These are phyloP conservation scores for Parnassius smintheus DNA, from an alignment of 2,888 invertebrate species.

Conservation along the genomic window DNA sequence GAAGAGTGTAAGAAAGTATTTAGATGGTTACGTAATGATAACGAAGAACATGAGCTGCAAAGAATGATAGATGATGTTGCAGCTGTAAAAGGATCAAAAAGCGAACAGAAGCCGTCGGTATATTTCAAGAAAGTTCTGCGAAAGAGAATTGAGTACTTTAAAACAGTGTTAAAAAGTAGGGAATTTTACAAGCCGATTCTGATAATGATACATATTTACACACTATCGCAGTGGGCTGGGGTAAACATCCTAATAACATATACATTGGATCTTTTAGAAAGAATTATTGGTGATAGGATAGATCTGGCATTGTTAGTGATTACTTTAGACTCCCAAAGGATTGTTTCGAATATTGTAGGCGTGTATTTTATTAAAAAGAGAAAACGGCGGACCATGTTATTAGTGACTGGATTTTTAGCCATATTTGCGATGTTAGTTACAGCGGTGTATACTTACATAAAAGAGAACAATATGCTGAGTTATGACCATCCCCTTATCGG, in stretches of 20 bases:
- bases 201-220: slow-evolving; percentile 42
- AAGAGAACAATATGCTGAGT: slow-evolving; percentile 10
- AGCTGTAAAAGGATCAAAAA: background rate
- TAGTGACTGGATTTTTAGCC: slow-evolving; percentile 21
- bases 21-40: slow-evolving; percentile 66
- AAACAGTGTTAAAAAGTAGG: slow-evolving; percentile 33
- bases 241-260: slow-evolving; percentile 40
- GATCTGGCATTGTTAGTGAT: slow-evolving; percentile 33
- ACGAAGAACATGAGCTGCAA: slow-evolving; percentile 53
- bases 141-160: slow-evolving; percentile 24
- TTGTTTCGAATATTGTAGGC: slow-evolving; percentile 36
- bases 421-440: slow-evolving; percentile 15
- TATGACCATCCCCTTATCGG: slow-evolving; percentile 30
- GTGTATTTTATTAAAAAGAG: slow-evolving; percentile 36
- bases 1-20: slow-evolving; percentile 71
- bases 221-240: slow-evolving; percentile 39
- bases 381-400: slow-evolving; percentile 26
- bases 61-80: slow-evolving; percentile 35
- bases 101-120: background rate
- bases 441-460: slow-evolving; percentile 29
- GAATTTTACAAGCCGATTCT: slow-evolving; percentile 44
- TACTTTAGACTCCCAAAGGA: slow-evolving; percentile 35
- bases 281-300: slow-evolving; percentile 32
- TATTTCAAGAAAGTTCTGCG: slow-evolving; percentile 1
- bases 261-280: slow-evolving; percentile 33